Evolutionary conservation across 2,113 vertebrate genomes (phyloP), one percentile per base, ranked within the genome.

Genomic region (Aleadryas rufinucha): DNA sequence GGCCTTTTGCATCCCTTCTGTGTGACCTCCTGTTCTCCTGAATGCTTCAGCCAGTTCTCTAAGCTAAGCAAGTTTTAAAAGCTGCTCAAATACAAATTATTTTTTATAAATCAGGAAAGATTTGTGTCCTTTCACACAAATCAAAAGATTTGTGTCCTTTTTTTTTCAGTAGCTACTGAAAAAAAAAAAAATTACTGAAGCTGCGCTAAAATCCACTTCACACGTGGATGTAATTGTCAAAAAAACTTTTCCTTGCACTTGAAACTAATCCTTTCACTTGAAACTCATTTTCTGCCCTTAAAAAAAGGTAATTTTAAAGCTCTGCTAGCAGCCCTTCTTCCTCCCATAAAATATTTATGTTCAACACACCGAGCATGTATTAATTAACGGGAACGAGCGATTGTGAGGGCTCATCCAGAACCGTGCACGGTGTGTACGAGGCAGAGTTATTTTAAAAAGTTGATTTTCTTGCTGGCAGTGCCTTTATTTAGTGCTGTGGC

Each of bases 391-490:
- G 41, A 44, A 37, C 3, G 7, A 60, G 90, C 47, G 20, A 22
- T 45, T 22, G 0, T 3, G 5, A 26, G 69, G 72, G 7, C 30
- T 19, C 41, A 1, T 33, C 22, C 9, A 3, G 42, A 85, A 5
- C 75, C 4, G 0, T 2, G 0, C 31, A 4, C 1, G 4, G 14
- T 11, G 3, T 1, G 13, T 16, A 3, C 11, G 16, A 57, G 84
- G 91, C 39, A 13, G 86, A 79, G 56, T 70, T 47, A 41, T 13
- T 95, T 60, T 5, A 42, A 72, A 90, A 30, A 27, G 78, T 84
- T 3, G n/a, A 8, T 84, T 78, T 89, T 83, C 69, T 82, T 27
- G 74, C 75, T 92, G 92, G 82, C 92, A 37, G 60, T 4, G 87
- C 87, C 83, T 92, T 89, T 81, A 47, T 92, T 80, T 28, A 22